Base-by-base conservation (phyloP, 2,113 vertebrate genomes). In the Paralichthys olivaceus region DNA sequence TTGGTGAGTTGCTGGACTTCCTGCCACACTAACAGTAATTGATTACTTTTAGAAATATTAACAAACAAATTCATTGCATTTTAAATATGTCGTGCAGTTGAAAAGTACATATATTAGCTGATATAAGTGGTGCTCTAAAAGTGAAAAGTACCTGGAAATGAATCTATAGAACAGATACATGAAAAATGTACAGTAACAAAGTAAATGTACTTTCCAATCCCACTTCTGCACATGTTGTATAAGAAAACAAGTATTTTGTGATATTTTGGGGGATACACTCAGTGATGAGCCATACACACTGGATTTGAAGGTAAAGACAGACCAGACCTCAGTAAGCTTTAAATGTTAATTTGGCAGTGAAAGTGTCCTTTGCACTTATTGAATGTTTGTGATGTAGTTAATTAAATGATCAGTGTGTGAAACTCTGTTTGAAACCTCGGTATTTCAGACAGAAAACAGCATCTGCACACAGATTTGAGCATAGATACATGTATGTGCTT, bases 401-500 rank as follows among this genome's bases (percentile, higher is more conserved):
- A 53, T 53, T n/a, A 70, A 43, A 58, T 51, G 19, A 75, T 64
- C 65, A 51, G 53, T 65, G 54, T 59, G 65, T 59, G 43, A 72
- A 25, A 56, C 47, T 61, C 54, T 29, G 20, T 72, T 72, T 7
- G 55, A 66, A 84, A 75, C 71, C 47, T 8, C 2, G 47, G 47
- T 53, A 53, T 53, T 53, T 84, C 51, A 45, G 67, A 45, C 54
- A 75, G 68, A 81, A 86, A 82, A 77, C 81, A 66, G 25, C 22
- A 8, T 71, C 56, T 19, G 19, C 49, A 53, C 20, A n/a, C 49
- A n/a, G 19, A 40, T 53, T 53, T 53, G 49, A 53, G 49, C 49
- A n/a, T 9, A n/a, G 19, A n/a, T 53, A n/a, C 20, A 26, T 26
- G 23, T 26, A 15, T 26, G 11, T 5, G 49, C 49, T 53, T 7